Conservation (phyloP, 2,888 invertebrate genomes). For the Platycheirus albimanus region DNA sequence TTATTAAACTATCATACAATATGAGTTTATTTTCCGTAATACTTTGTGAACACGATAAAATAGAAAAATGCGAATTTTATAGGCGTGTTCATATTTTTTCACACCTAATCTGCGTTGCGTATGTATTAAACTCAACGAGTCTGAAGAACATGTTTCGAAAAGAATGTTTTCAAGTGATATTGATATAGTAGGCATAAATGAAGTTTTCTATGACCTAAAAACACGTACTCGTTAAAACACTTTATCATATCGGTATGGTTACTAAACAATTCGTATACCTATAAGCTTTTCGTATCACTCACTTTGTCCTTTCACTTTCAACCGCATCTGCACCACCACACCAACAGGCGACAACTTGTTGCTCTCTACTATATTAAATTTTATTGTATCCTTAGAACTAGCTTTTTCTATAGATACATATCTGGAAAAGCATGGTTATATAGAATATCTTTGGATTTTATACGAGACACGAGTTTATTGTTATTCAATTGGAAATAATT, state of each 20-base stretch:
- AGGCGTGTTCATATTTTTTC: not conserved
- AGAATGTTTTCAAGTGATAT: slow-evolving; percentile 20
- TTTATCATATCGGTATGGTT: not conserved
- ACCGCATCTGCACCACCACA: too few species aligned
- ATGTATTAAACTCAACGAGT: not conserved
- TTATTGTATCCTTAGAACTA: slow-evolving; percentile 13
- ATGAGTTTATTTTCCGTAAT: too few species aligned
- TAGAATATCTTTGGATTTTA: slow-evolving; percentile 37
- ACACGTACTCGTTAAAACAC: slow-evolving; percentile 43
- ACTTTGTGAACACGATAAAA: too few species aligned
- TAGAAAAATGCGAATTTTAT: too few species aligned
- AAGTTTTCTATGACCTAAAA: slow-evolving; percentile 38
- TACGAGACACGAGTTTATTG: slow-evolving; percentile 51
- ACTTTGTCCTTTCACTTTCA: slow-evolving; percentile 16
- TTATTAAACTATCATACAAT: too few species aligned
- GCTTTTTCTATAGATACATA: slow-evolving; percentile 10
- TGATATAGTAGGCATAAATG: too few species aligned
- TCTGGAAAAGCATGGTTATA: slow-evolving; percentile 32
- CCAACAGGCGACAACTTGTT: slow-evolving; percentile 58
- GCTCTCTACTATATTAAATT: slow-evolving; percentile 28
- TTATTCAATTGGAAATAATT: slow-evolving; percentile 68
- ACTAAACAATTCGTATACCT: slow-evolving; percentile 21
- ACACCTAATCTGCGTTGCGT: not conserved
- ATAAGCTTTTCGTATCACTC: slow-evolving; percentile 10
- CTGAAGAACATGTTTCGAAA: slow-evolving; percentile 17